Evolutionary conservation across 1,140 invertebrate species (phyloP).

Genomic region (Listronotus oregonensis): DNA sequence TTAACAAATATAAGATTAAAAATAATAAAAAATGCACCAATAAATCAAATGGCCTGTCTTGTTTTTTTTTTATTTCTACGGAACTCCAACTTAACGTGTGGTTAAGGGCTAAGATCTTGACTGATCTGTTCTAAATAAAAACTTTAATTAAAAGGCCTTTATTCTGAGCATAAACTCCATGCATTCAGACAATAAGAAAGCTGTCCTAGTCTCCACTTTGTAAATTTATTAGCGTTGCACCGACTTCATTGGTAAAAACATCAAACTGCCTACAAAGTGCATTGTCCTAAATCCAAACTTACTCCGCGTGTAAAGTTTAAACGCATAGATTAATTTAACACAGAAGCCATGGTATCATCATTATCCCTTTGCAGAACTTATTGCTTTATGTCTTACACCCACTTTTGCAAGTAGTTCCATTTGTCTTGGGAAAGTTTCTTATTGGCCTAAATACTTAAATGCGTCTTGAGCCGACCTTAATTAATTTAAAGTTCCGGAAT

Average conservation of each 20-base stretch:
- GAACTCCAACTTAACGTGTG: too few relatives aligned
- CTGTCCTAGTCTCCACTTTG: too few relatives aligned
- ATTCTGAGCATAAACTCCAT: too few relatives aligned
- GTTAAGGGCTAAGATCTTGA: too few relatives aligned
- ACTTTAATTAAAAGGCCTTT: too few relatives aligned
- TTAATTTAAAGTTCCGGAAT: conserved; percentile 24
- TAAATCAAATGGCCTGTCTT: too few relatives aligned
- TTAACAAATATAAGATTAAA: too few relatives aligned
- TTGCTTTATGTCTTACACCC: conserved; percentile 34
- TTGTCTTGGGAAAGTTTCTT: conserved; percentile 29
- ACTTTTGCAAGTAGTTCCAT: conserved; percentile 36
- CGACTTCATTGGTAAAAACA: neutral
- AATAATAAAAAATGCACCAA: too few relatives aligned
- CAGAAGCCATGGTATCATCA: conserved; percentile 29
- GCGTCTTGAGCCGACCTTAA: conserved; percentile 24
- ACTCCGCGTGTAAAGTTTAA: conserved; percentile 20
- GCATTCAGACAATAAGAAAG: too few relatives aligned
- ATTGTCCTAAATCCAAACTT: conserved; percentile 26
- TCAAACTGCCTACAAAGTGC: conserved; percentile 12
- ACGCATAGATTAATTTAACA: conserved; percentile 36
- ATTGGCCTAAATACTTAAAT: conserved; percentile 32
- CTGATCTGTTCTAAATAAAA: too few relatives aligned
- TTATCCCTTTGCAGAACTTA: conserved; percentile 34
- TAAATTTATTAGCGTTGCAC: too few relatives aligned
- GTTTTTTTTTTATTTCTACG: too few relatives aligned